Evolutionary conservation across 2,797 vertebrate genomes (phyloP), one percentile per base, ranked within the genome.

Genomic region (Phaenicophaeus curvirostris): DNA sequence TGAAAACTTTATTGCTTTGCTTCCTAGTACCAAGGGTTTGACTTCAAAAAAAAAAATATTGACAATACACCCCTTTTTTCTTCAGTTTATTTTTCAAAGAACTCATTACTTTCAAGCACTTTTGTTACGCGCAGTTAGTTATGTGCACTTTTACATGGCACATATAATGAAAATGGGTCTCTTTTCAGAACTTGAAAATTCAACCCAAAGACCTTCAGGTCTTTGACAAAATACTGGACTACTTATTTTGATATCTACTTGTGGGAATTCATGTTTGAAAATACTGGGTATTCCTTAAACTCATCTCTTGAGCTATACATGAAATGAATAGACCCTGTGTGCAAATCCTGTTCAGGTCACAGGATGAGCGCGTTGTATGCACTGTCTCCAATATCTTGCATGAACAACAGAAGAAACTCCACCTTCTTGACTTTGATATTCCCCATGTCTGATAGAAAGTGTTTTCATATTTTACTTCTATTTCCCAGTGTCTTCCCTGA

Each of bases 341-440:
- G 9, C 7, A 85, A 65, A 78, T 2, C 3, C 16, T 48, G 17
- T 31, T 57, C 42, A 31, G 31, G 12, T 42, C 35, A 31, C 11
- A 41, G 10, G 11, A 44, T 11, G 7, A 77, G 6, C 23, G 5
- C 0, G 0, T 3, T 25, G 11, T 11, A 4, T 66, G 9, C 55
- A 25, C 15, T 41, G 5, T 46, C 11, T 68, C 48, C 11, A 55
- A 8, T 4, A 46, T 13, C 9, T 55, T 18, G 2, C 4, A 16
- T 3, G 20, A 11, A 57, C 46, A 69, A 4, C 6, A 51, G 46
- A 46, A 62, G 12, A 39, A 39, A 39, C 24, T 66, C 20, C 37
- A 35, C 6, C 6, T 48, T 85, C 27, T 46, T 62, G 3, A 53
- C 77, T 48, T 42, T 30, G 5, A 39, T 19, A 3, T 15, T 31